Base-by-base conservation (phyloP, 2,888 invertebrate species). In the Stenotaenia linearis region DNA sequence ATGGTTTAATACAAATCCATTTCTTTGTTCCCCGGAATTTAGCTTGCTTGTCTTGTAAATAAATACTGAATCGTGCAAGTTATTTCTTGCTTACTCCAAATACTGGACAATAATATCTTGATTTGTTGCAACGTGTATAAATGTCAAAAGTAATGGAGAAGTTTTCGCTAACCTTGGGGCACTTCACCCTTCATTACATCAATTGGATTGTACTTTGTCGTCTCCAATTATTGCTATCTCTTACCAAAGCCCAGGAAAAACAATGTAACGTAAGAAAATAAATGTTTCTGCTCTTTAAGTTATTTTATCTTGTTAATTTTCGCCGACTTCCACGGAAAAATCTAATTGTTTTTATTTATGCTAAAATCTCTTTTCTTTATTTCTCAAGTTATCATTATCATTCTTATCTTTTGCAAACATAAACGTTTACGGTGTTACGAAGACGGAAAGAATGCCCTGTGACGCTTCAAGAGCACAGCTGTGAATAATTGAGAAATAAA, bases 401-500 rank as follows among this genome's bases (percentile, higher is more conserved):
- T 61, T 61, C 61, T 61, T 61, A 61, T 61, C 61, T 61, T 61
- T 61, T 61, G 23, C 28, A 61, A 25, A 28, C 61, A 61, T 61
- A 25, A 61, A 61, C 61, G 61, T 61, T 61, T 61, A 61, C 61
- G 61, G 25, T 7, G 61, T 61, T 61, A 61, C 25, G 61, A 61
- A 61, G 61, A 61, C 10, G 5, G 61, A 28, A 61, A 61, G 45
- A 23, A 6, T 9, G 1, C 15, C 23, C 25, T 21, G 15, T 15
- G 4, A 25, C 9, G 61, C 25, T 61, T 23, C 25, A 61, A 61
- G 61, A 25, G 61, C 61, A 61, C 61, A 61, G 61, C 61, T 61
- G 21, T 61, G 61, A 61, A 61, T 61, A 61, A 61, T 61, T 61
- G 61, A 61, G 61, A 61, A 61, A 61, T 61, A 61, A 61, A 61